Evolutionary conservation across 2,888 invertebrate species (phyloP), one percentile per base, ranked within the genome.

Genomic region (Saturnia japonica): DNA sequence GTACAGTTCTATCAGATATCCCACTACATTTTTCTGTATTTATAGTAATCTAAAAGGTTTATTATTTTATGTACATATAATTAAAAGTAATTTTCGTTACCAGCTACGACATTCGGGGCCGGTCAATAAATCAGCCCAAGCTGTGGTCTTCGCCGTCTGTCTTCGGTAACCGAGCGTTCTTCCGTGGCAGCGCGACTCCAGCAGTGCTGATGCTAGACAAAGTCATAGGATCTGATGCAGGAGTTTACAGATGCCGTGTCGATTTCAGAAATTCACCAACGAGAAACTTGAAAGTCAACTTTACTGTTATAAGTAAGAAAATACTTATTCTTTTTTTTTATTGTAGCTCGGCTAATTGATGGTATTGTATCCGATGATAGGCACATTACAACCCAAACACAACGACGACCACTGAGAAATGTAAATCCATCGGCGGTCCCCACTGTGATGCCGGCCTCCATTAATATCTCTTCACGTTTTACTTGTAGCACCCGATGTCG

Each of bases 231-330:
- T 94, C 94, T 71, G 98, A 98, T 85, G 97, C 96, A 14, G 98
- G 98, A 64, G 95, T 97, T 68, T 98, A 98, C 91, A 95, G 97
- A 76, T 98, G 98, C 90, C 95, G 98, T 75, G 98, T 98, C 64
- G 98, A 98, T 94, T 98, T 98, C 94, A 97, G 97, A 87, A 97
- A 97, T 86, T 97, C 97, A 25, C 98, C 98, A 3, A 98, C 98
- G 42, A 96, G 97, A 79, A 98, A 98, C 90, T 95, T 97, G 82
- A 97, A 97, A 95, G 97, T 98, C 91, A 97, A 97, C 93, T 96
- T 98, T 85, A 97, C 97, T 83, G 97, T 98, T 82, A 97, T 98
- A 91, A 96, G 98, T 98, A 94, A 97, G 98, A 96, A 78, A 70
- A 60, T 70, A 51, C 54, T 25, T 62, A 25, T 51, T 73, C 57